A percentile compares a stretch with the other conserved stretches of the same genome.
phyloP scores from a whole-genome alignment of 2,888 invertebrate genomes.

The Synanthedon myopaeformis region DNA sequence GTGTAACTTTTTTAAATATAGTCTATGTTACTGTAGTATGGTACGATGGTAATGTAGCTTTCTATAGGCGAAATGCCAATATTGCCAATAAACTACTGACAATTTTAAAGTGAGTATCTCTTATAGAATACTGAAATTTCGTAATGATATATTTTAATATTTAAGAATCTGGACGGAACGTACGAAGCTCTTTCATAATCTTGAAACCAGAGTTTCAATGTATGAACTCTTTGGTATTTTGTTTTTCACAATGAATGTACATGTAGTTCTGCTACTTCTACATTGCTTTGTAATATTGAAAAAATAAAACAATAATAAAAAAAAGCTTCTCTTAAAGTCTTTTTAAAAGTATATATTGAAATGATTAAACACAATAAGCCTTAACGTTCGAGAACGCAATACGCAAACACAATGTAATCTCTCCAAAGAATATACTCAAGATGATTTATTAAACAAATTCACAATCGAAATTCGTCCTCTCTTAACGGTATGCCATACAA shows the following conservation, averaged over 20 bases:
- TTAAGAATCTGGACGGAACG: no score
- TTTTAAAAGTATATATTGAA: conserved; percentile 22
- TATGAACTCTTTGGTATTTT: not conserved
- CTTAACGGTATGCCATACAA: conserved; percentile 27
- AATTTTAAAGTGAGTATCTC: no score
- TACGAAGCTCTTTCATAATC: not conserved
- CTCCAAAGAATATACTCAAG: conserved; percentile 19
- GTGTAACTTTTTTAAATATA: no score
- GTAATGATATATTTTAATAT: no score
- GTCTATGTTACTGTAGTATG: no score
- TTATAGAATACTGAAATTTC: no score
- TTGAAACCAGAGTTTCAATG: not conserved
- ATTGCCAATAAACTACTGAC: no score
- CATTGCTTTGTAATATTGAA: no score
- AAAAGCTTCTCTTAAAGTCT: not conserved
- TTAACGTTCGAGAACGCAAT: conserved; percentile 25
- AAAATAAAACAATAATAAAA: not conserved
- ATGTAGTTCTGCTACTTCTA: no score
- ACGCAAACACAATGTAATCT: conserved; percentile 50
- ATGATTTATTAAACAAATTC: conserved; percentile 28
- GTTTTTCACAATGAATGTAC: no score
- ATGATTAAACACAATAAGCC: conserved; percentile 33
- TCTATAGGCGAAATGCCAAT: no score
- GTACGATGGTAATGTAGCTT: no score
- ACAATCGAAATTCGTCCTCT: conserved; percentile 31